Conservation (phyloP, 2,797 vertebrate genomes). For the Ctenopoma kingsleyae region DNA sequence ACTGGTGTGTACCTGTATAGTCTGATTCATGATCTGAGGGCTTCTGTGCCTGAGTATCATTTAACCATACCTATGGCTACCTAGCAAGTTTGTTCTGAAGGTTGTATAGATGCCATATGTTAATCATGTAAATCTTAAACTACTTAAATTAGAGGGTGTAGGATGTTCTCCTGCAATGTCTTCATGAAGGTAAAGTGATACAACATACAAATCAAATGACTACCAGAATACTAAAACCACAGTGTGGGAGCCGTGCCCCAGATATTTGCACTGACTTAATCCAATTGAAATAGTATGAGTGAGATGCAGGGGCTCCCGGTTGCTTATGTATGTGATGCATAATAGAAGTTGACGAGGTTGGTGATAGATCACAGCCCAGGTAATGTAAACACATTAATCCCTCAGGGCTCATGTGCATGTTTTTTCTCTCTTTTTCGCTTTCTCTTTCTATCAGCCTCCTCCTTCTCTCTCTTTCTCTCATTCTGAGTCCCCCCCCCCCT, state of each 20-base stretch:
- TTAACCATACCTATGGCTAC: slow-evolving; percentile 40
- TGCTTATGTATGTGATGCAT: slow-evolving; percentile 81
- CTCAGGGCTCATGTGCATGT: slow-evolving; percentile 76
- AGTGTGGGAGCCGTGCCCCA: slow-evolving; percentile 70
- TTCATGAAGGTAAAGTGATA: slow-evolving; percentile 70
- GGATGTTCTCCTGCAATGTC: slow-evolving; percentile 54
- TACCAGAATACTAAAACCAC: slow-evolving; percentile 73
- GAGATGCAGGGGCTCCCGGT: slow-evolving; percentile 76
- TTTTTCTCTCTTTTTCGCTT: slow-evolving; percentile 61
- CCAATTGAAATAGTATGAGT: slow-evolving; percentile 78
- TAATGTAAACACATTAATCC: slow-evolving; percentile 86
- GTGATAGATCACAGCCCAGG: slow-evolving; percentile 86
- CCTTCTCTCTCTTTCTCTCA: slow-evolving; percentile 27
- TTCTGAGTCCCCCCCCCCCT: slow-evolving; percentile 10
- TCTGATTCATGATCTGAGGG: slow-evolving; percentile 56
- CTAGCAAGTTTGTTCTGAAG: slow-evolving; percentile 53
- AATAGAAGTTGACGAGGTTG: slow-evolving; percentile 84
- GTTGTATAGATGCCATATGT: slow-evolving; percentile 60
- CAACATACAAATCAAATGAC: slow-evolving; percentile 76
- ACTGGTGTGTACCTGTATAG: slow-evolving; percentile 43
- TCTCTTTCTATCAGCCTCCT: slow-evolving; percentile 46
- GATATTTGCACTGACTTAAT: slow-evolving; percentile 80
- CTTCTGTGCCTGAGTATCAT: slow-evolving; percentile 25
- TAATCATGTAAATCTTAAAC: slow-evolving; percentile 57
- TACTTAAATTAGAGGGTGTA: slow-evolving; percentile 52